Evolutionary conservation across 1,140 invertebrate genomes (phyloP).

Genomic region (Saccostrea glomerata): DNA sequence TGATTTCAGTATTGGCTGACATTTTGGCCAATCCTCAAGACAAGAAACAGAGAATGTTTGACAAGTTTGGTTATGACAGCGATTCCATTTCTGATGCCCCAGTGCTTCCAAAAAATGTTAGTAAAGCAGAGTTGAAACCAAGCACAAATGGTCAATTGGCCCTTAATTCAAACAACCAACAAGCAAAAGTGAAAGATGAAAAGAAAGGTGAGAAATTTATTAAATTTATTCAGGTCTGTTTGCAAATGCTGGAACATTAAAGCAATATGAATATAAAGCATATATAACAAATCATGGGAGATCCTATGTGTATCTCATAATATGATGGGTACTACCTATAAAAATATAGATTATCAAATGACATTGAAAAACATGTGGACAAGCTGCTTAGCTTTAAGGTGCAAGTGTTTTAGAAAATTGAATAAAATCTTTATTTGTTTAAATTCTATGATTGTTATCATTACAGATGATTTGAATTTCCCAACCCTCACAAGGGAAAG

Average conservation of each 20-base stretch:
- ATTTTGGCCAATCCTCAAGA: slow-evolving; percentile 24
- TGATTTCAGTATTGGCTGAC: neutral
- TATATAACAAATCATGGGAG: too few species aligned
- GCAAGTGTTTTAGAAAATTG: too few species aligned
- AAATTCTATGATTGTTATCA: neutral
- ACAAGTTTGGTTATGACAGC: slow-evolving; percentile 20
- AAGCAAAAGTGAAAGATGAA: slow-evolving; percentile 73
- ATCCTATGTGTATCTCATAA: too few species aligned
- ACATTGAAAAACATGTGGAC: too few species aligned
- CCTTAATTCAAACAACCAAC: slow-evolving; percentile 98
- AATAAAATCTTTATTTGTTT: too few species aligned
- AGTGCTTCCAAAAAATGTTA: slow-evolving; percentile 28
- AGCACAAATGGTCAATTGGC: slow-evolving; percentile 92
- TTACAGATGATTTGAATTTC: slow-evolving; percentile 69
- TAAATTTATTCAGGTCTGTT: neutral
- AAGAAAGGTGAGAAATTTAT: neutral
- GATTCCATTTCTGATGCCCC: slow-evolving; percentile 25
- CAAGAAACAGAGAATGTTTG: slow-evolving; percentile 28
- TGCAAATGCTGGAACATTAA: too few species aligned
- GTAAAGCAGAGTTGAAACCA: slow-evolving; percentile 26
- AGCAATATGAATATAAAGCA: too few species aligned
- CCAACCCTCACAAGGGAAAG: slow-evolving; percentile 94
- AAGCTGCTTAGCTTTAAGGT: too few species aligned
- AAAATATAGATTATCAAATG: too few species aligned
- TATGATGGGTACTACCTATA: too few species aligned